These are phyloP conservation scores for Erythrolamprus reginae DNA, from an alignment of 2,113 vertebrate species.

Conservation along the genomic window DNA sequence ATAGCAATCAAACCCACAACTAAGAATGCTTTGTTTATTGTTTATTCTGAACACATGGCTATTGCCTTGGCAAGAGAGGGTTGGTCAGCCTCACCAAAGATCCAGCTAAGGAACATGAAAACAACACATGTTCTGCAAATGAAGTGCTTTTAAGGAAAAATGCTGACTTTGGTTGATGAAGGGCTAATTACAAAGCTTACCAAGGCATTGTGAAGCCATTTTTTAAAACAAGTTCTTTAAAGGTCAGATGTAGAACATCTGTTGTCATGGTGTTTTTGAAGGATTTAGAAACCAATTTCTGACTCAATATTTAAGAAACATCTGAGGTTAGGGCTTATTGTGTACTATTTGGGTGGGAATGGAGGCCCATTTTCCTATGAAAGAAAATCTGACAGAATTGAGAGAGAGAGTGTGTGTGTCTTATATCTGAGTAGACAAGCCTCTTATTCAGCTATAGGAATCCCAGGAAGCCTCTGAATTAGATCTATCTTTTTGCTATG, in stretches of 20 bases:
- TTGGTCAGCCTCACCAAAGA: background rate
- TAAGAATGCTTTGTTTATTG: background rate
- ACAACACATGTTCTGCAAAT: background rate
- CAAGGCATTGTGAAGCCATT: background rate
- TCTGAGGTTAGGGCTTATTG: background rate
- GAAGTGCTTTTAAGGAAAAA: background rate
- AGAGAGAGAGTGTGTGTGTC: background rate
- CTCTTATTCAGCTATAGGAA: background rate
- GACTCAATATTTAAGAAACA: background rate
- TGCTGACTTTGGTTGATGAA: background rate
- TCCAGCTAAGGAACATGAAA: background rate
- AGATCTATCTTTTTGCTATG: background rate
- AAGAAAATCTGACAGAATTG: background rate
- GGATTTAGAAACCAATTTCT: background rate
- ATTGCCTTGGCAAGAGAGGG: background rate
- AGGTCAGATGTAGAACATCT: background rate
- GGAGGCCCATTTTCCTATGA: background rate
- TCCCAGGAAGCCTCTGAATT: background rate
- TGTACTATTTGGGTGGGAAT: background rate
- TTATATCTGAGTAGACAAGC: background rate
- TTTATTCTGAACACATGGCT: background rate
- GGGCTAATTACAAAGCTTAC: background rate
- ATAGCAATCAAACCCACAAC: constrained; percentile 4
- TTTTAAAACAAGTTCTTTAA: background rate
- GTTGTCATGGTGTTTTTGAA: background rate